Evolutionary conservation across 1,140 invertebrate genomes (phyloP), one percentile per base, ranked within the genome.

Genomic region (Lordiphosa clarofinis): DNA sequence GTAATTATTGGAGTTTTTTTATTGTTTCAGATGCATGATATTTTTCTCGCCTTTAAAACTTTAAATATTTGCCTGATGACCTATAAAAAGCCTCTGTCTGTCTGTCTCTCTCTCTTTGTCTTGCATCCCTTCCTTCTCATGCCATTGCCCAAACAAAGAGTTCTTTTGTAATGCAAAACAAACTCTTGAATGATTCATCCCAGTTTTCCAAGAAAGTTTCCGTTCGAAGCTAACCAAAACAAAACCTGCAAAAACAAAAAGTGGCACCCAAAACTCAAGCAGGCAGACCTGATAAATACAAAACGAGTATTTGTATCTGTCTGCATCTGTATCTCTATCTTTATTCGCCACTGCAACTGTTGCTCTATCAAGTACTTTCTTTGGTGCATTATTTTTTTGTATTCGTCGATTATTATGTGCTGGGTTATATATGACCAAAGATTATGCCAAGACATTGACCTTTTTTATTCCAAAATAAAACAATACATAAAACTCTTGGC

Each of bases 311-410:
- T 40, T 63, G 35, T 54, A 28, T 10, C 43, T 42, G 47, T 42
- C 35, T 37, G 15, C 11, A 50, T 50, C n/a, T 38, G 36, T 21
- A 21, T 24, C 56, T 33, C 35, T 50, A 12, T 19, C 52, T 55
- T 62, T 57, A 52, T 37, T 46, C 66, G 43, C 50, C 57, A 46
- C 42, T 57, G 65, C 44, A 67, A 40, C 36, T 42, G 54, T 56
- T 58, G 59, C 44, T 46, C 24, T 43, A 50, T 52, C 39, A 12
- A 47, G 43, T 24, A 33, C 48, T 57, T 48, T 35, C 35, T 33
- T 9, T 46, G 54, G 59, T 28, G 36, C 43, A 56, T 38, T 33
- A 37, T 6, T n/a, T 39, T 39, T 11, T 39, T 39, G 11, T 39
- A 12, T 39, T 39, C 2, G 10, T 39, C 8, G 8, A 15, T 40